A percentile compares a stretch with the other conserved stretches of the same genome.
phyloP scores from a whole-genome alignment of 2,113 vertebrate genomes.

The Lipophrys pholis region DNA sequence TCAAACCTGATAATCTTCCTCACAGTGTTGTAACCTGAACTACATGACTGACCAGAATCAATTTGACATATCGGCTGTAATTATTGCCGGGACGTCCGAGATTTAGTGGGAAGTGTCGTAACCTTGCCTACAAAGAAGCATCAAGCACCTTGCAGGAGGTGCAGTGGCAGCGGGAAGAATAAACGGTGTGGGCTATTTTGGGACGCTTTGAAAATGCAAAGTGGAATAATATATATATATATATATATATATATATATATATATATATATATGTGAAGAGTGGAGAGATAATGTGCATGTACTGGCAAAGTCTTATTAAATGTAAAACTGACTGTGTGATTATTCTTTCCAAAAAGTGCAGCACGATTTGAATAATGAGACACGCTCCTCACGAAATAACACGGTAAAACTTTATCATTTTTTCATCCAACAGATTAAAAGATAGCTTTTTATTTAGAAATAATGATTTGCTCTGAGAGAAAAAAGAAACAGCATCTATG shows the following conservation, averaged over 20 bases:
- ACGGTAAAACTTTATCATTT: neutral
- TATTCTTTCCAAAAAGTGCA: neutral
- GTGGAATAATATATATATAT: neutral
- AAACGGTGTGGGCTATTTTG: constrained; percentile 19
- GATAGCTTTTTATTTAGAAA: constrained; percentile 7
- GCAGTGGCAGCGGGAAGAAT: neutral
- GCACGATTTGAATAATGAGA: constrained; percentile 20
- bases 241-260: too few species aligned
- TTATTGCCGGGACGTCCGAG: constrained; percentile 40
- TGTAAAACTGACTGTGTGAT: neutral
- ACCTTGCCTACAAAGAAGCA: constrained; percentile 12
- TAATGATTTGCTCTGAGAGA: neutral
- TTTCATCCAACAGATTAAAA: constrained; percentile 1
- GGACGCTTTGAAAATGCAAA: constrained; percentile 38
- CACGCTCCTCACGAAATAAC: neutral
- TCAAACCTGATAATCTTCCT: constrained; percentile 18
- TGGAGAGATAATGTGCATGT: constrained; percentile 10
- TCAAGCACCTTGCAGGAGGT: neutral
- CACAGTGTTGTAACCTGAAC: constrained; percentile 19
- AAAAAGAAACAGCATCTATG: neutral
- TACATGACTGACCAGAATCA: constrained; percentile 35
- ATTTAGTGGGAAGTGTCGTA: constrained; percentile 22
- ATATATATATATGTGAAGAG: constrained; percentile 8
- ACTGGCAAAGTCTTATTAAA: neutral
- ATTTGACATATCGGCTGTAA: constrained; percentile 45